Base-by-base conservation (phyloP, 2,888 invertebrate genomes). In the Calephelis perditalis region DNA sequence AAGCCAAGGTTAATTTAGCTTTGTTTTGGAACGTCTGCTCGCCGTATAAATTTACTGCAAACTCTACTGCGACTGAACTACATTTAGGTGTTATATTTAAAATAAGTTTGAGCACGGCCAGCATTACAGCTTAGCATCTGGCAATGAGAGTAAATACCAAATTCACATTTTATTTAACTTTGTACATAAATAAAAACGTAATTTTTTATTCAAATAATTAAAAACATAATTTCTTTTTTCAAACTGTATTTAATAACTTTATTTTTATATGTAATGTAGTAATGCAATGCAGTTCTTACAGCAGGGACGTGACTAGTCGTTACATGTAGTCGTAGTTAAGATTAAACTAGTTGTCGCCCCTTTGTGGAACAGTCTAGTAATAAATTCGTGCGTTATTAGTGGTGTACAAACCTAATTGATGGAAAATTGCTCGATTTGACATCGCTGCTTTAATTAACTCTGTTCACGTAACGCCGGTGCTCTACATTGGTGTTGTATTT, bases 1-100 rank as follows among this genome's bases (percentile, higher is more conserved):
- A 83, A 82, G 76, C 75, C 70, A 73, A 75, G 79, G 81, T 80
- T 82, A 82, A 82, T 79, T 78, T 74, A 71, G 77, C 76, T 76
- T 79, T 77, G 76, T 79, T 76, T 70, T 45, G 10, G 36, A 45
- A 57, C 45, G 26, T 15, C n/a, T 46, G 45, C 40, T 56, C 9
- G 5, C 10, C n/a, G 52, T 26, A 26, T 49, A 7, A 52, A 49
- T 49, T 26, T 49, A 10, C 26, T 49, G 26, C 10, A 49, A 5
- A 49, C 1, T 15, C 9, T 7, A 15, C 15, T 10, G 10, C 49
- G 49, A 49, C 15, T 6, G 15, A 26, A 26, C 15, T 26, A 26
- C 15, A 49, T 26, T 49, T 49, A 5, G 26, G 9, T 26, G 46
- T 46, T 52, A 52, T 52, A 52, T 52, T 52, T 52, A 52, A 52